Conservation (phyloP, 2,888 invertebrate genomes). For the Lypha dubia region DNA sequence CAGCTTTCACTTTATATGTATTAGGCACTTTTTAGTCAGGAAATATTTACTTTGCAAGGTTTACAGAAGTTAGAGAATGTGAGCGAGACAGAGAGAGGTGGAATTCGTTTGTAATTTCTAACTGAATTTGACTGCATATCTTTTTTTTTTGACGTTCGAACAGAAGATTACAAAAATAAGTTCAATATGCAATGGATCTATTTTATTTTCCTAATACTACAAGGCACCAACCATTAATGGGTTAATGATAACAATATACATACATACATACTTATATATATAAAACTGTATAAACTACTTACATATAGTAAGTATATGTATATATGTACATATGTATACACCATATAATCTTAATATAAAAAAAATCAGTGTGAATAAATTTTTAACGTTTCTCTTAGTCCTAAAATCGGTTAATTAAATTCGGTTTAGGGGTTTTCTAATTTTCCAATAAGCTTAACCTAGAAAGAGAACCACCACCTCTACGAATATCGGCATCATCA, state of each 20-base stretch:
- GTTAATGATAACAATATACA: conserved; percentile 38
- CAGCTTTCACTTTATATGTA: too few species aligned
- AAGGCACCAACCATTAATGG: conserved; percentile 45
- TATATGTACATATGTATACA: conserved; percentile 14
- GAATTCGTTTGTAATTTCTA: too few species aligned
- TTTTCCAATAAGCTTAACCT: neutral
- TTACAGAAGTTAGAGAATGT: too few species aligned
- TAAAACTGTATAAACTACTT: neutral
- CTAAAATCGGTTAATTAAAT: conserved; percentile 14
- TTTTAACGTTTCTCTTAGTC: conserved; percentile 36
- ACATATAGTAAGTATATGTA: neutral
- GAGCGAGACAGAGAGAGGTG: too few species aligned
- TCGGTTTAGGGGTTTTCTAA: conserved; percentile 6
- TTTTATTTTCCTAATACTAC: neutral
- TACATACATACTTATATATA: neutral
- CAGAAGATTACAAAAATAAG: too few species aligned
- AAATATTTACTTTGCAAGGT: too few species aligned
- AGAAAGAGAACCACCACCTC: conserved; percentile 24
- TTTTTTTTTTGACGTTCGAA: too few species aligned
- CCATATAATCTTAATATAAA: neutral
- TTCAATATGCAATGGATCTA: too few species aligned
- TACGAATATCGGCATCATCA: neutral
- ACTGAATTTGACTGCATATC: too few species aligned
- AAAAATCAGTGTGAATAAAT: conserved; percentile 36
- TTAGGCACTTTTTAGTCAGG: too few species aligned